Evolutionary conservation across 2,113 vertebrate species (phyloP).

Genomic region (Hyperopisus bebe): DNA sequence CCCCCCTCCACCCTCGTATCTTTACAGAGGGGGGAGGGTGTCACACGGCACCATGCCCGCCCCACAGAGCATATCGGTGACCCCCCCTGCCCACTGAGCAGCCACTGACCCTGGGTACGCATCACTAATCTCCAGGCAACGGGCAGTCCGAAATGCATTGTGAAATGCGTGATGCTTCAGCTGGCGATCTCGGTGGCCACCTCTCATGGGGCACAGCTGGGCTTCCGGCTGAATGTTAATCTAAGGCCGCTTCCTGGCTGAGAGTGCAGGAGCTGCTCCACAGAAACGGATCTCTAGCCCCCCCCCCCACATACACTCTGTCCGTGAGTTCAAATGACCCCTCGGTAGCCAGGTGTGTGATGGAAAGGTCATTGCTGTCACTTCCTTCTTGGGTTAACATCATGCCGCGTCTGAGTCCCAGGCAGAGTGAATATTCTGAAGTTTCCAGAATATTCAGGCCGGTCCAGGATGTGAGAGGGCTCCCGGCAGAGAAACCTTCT

Average conservation of each 20-base stretch:
- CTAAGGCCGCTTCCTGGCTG: conserved; percentile 36
- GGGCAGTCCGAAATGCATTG: conserved; percentile 11
- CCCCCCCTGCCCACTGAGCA: not conserved
- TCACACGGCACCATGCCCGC: not conserved
- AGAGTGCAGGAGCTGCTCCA: conserved; percentile 28
- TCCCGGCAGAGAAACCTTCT: not conserved
- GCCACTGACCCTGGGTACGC: conserved; percentile 19
- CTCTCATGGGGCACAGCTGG: conserved; percentile 44
- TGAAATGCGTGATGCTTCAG: conserved; percentile 30
- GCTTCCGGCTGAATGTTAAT: conserved; percentile 50
- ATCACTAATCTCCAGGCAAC: conserved; percentile 32
- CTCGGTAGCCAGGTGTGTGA: conserved; percentile 29
- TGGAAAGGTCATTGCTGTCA: conserved; percentile 51
- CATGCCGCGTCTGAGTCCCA: conserved; percentile 41
- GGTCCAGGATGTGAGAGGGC: conserved; percentile 29
- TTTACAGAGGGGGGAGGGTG: not conserved
- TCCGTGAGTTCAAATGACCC: conserved; percentile 48
- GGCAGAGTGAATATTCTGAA: conserved; percentile 40
- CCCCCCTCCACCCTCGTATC: not conserved
- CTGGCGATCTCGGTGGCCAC: conserved; percentile 19
- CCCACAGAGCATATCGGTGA: not conserved
- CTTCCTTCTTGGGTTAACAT: conserved; percentile 57
- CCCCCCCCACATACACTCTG: not conserved
- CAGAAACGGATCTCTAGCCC: conserved; percentile 31
- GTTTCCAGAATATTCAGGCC: conserved; percentile 51